A percentile compares a stretch with the other conserved stretches of the same genome.
These are phyloP conservation scores for Leptopilina boulardi DNA, from an alignment of 1,140 invertebrate species.

Conservation along the genomic window DNA sequence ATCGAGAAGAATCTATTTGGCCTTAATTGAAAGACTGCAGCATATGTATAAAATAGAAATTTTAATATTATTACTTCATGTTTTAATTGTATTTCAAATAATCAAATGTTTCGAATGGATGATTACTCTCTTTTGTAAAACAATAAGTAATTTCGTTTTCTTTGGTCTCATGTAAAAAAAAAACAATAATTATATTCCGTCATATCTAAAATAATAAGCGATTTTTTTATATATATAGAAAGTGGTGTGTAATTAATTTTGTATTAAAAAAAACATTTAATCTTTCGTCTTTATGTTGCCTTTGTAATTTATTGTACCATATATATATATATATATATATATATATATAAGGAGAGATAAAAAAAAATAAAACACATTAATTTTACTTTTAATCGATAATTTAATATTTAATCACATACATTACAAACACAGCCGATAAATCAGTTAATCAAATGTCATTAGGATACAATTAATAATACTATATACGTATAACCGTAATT, in stretches of 20 bases:
- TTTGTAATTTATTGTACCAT: no score
- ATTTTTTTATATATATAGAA: no score
- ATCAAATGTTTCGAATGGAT: constrained; percentile 58
- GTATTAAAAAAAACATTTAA: neutral
- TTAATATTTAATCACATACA: constrained; percentile 63
- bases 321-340: no score
- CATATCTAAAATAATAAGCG: constrained; percentile 17
- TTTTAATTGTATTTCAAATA: constrained; percentile 58
- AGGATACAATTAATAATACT: constrained; percentile 34
- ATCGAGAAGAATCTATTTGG: constrained; percentile 62
- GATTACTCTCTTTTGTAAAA: constrained; percentile 56
- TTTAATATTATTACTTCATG: constrained; percentile 63
- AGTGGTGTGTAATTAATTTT: no score
- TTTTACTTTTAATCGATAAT: constrained; percentile 57
- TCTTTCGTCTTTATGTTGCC: no score
- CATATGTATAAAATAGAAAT: constrained; percentile 70
- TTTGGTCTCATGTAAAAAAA: constrained; percentile 37
- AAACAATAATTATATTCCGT: constrained; percentile 40
- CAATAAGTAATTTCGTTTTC: constrained; percentile 52
- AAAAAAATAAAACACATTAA: neutral
- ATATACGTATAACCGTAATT: constrained; percentile 11
- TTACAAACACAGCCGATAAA: constrained; percentile 66
- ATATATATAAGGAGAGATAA: no score
- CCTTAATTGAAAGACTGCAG: constrained; percentile 62
- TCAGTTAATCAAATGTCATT: constrained; percentile 61